Percentiles rank a stretch among this genome's conserved stretches.
phyloP scores from a whole-genome alignment of 2,888 invertebrate genomes.

The Eupithecia pulchellata region DNA sequence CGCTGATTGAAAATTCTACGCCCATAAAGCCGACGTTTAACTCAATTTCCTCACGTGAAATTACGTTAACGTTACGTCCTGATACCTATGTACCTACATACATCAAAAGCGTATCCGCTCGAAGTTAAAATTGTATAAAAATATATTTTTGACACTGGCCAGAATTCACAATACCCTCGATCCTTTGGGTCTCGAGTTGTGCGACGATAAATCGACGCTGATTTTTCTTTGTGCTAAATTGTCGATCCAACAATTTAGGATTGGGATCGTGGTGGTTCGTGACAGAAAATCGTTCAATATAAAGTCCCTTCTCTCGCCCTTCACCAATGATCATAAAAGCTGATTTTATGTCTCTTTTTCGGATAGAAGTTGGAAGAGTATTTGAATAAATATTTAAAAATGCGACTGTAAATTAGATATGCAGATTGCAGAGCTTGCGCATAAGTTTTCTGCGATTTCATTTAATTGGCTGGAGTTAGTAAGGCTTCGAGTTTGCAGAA shows the following conservation, averaged over 20 bases:
- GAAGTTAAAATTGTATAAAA: constrained; percentile 29
- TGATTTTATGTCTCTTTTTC: background rate
- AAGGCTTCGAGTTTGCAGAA: background rate
- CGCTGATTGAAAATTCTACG: background rate
- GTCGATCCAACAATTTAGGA: constrained; percentile 38
- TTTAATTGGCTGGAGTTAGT: background rate
- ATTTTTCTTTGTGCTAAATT: constrained; percentile 46
- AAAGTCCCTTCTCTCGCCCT: constrained; percentile 21
- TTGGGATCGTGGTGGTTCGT: constrained; percentile 36
- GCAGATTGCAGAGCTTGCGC: background rate
- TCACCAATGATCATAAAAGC: constrained; percentile 29
- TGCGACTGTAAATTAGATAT: background rate
- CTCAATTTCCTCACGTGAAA: constrained; percentile 1
- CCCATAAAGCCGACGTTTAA: background rate
- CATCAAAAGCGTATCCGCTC: constrained; percentile 12
- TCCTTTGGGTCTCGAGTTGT: constrained; percentile 37
- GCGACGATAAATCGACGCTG: constrained; percentile 41
- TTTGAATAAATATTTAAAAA: background rate
- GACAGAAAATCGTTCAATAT: constrained; percentile 26
- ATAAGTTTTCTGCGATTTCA: background rate
- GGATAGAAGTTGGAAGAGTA: background rate
- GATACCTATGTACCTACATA: constrained; percentile 5
- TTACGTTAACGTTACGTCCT: constrained; percentile 6
- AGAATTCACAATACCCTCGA: constrained; percentile 37
- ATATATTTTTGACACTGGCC: constrained; percentile 30